A percentile compares a stretch with the other conserved stretches of the same genome.
phyloP scores from a whole-genome alignment of 1,140 invertebrate genomes.

The Ceratosolen solmsi region DNA sequence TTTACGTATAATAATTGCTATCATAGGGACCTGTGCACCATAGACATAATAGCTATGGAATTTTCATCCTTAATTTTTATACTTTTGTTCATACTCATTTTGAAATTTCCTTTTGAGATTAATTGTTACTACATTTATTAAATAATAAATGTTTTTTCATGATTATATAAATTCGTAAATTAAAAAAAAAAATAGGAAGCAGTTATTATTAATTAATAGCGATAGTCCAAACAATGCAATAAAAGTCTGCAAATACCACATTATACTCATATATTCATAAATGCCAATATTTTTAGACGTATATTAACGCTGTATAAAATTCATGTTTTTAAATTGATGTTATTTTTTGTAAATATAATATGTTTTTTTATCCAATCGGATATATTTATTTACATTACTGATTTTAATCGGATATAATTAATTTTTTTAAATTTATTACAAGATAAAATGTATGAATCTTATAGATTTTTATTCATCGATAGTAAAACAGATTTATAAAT shows the following conservation, averaged over 20 bases:
- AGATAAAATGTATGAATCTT: neutral
- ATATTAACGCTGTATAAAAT: constrained; percentile 19
- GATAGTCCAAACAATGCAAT: constrained; percentile 11
- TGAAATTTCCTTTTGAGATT: neutral
- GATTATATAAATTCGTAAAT: constrained; percentile 6
- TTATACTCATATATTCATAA: constrained; percentile 39
- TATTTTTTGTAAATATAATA: constrained; percentile 38
- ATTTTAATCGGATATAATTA: too few species aligned
- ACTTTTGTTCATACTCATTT: neutral
- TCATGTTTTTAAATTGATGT: constrained; percentile 25
- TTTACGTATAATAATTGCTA: constrained; percentile 42
- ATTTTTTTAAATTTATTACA: neutral
- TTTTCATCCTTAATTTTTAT: constrained; percentile 28
- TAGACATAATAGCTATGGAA: neutral
- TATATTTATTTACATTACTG: constrained; percentile 17
- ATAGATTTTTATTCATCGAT: constrained; percentile 5
- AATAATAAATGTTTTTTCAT: neutral
- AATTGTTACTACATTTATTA: neutral
- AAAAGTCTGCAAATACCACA: constrained; percentile 25
- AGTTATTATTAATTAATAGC: constrained; percentile 23
- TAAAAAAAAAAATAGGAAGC: constrained; percentile 33
- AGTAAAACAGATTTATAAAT: constrained; percentile 34
- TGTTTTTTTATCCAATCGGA: constrained; percentile 19
- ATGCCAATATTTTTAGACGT: constrained; percentile 17
- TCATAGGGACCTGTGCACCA: neutral